Evolutionary conservation across 2,113 vertebrate genomes (phyloP).

Genomic region (Phalacrocorax pelagicus): DNA sequence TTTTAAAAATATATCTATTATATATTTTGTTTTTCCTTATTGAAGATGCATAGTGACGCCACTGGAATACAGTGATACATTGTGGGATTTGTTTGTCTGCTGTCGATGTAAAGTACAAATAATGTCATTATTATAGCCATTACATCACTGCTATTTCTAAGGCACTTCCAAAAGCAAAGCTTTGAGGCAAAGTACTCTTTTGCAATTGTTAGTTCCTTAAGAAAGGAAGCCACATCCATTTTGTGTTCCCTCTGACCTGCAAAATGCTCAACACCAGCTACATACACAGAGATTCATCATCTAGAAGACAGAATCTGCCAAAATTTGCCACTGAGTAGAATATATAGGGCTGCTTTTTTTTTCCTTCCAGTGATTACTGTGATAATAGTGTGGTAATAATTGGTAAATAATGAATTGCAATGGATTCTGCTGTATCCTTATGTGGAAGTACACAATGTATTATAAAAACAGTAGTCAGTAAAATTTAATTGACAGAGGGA

Average conservation of each 20-base stretch:
- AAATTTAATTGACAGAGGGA: background rate
- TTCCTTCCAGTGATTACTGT: background rate
- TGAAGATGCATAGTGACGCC: slow-evolving; percentile 68
- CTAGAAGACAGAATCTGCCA: slow-evolving; percentile 9
- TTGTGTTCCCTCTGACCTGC: slow-evolving; percentile 14
- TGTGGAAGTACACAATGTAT: background rate
- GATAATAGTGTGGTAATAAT: background rate
- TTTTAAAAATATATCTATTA: background rate
- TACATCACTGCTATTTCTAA: slow-evolving; percentile 27
- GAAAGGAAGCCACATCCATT: slow-evolving; percentile 58
- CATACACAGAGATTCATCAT: background rate
- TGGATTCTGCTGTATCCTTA: background rate
- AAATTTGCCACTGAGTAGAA: background rate
- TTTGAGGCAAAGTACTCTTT: slow-evolving; percentile 37
- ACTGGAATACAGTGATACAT: slow-evolving; percentile 61
- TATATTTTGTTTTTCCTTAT: background rate
- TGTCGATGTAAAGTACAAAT: slow-evolving; percentile 57
- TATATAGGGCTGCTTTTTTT: background rate
- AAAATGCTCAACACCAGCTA: background rate
- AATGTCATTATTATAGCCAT: slow-evolving; percentile 40
- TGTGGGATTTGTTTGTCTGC: slow-evolving; percentile 71
- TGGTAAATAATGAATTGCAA: slow-evolving; percentile 4
- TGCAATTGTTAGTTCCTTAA: slow-evolving; percentile 53
- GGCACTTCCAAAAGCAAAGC: slow-evolving; percentile 53
- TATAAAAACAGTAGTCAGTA: background rate